These are phyloP conservation scores for Anableps anableps DNA, from an alignment of 2,797 vertebrate species.

Conservation along the genomic window DNA sequence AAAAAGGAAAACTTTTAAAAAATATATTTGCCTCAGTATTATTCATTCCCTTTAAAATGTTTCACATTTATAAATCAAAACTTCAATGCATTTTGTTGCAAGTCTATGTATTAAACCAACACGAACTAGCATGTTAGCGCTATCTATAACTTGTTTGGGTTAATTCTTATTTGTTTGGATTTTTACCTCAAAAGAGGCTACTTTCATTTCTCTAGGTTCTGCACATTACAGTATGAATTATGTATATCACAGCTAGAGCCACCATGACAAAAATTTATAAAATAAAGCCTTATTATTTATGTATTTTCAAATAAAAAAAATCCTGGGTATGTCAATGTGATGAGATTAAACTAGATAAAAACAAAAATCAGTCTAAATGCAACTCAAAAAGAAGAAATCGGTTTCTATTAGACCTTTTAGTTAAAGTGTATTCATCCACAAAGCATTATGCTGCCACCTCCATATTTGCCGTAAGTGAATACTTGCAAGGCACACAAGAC, in stretches of 20 bases:
- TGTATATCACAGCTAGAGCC: neutral
- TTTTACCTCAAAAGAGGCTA: neutral
- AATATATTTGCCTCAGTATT: neutral
- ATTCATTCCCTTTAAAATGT: neutral
- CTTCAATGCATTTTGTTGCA: neutral
- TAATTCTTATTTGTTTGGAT: no score
- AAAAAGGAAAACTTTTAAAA: neutral
- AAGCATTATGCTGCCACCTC: neutral
- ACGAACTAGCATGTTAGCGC: neutral
- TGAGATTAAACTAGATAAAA: no score
- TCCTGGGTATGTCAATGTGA: no score
- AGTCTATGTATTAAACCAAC: neutral
- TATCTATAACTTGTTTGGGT: neutral
- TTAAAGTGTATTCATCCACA: neutral
- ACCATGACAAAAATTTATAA: neutral
- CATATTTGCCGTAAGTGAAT: neutral
- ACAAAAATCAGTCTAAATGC: neutral
- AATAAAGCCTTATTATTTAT: neutral
- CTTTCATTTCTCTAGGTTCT: neutral
- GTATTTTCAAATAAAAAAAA: neutral
- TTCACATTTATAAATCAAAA: neutral
- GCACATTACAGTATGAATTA: neutral
- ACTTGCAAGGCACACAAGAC: neutral
- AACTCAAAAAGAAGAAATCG: neutral
- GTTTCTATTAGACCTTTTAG: neutral